phyloP scores from a whole-genome alignment of 2,113 vertebrate species.

The Rattus rattus region DNA sequence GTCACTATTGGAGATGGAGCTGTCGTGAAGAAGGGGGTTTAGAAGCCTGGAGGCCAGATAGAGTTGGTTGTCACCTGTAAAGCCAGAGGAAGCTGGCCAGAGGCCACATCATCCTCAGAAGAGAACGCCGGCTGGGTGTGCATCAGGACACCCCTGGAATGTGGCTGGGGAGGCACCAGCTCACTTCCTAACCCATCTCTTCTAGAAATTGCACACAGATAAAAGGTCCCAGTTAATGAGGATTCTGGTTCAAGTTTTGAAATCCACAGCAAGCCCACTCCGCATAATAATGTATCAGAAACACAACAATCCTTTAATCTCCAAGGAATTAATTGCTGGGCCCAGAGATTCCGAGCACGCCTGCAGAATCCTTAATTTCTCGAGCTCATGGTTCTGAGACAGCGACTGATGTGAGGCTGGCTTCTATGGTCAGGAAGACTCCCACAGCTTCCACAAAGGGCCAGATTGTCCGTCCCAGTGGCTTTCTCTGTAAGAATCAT shows the following conservation, averaged over 20 bases:
- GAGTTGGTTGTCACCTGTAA: not conserved
- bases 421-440: conserved; percentile 31
- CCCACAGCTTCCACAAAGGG: conserved; percentile 74
- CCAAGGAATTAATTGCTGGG: conserved; percentile 77
- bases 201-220: conserved; percentile 79
- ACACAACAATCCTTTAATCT: conserved; percentile 84
- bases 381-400: conserved; percentile 72
- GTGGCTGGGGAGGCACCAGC: conserved; percentile 2
- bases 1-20: not conserved
- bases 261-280: conserved; percentile 79
- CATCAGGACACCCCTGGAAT: not conserved
- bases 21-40: not conserved
- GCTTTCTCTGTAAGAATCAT: conserved; percentile 48
- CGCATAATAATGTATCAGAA: conserved; percentile 80
- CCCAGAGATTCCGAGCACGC: conserved; percentile 76
- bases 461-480: conserved; percentile 69
- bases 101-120: not conserved
- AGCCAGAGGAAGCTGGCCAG: not conserved
- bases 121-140: not conserved
- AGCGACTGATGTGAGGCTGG: conserved; percentile 62
- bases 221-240: conserved; percentile 80
- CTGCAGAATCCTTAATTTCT: conserved; percentile 78
- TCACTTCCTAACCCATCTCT: conserved; percentile 58
- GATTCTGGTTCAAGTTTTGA: conserved; percentile 77
- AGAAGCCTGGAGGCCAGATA: not conserved